Evolutionary conservation across 37 sponge, comb jelly and placozoan genomes (phyloP).

Genomic region (Trichoplax adhaerens): DNA sequence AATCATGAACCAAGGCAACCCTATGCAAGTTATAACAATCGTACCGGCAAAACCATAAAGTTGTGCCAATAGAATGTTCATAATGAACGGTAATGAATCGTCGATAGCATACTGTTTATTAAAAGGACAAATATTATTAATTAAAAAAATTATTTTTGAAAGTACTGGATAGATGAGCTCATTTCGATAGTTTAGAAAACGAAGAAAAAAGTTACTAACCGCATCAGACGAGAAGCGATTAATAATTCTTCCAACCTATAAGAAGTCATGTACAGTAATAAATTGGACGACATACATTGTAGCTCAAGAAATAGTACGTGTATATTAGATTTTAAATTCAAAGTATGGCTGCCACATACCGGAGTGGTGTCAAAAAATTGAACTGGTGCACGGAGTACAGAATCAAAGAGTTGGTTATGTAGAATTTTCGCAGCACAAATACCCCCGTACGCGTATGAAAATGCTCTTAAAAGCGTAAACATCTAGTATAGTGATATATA

Average conservation of each 20-base stretch:
- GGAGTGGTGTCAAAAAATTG: slow-evolving; percentile 86
- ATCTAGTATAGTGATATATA: neutral
- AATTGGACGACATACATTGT: no score
- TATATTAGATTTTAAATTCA: no score
- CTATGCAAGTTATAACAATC: slow-evolving; percentile 71
- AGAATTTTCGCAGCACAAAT: slow-evolving; percentile 64
- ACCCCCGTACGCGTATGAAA: slow-evolving; percentile 86
- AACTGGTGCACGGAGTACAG: slow-evolving; percentile 56
- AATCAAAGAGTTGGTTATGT: slow-evolving; percentile 47
- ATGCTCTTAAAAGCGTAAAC: slow-evolving; percentile 80
- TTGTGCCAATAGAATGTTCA: slow-evolving; percentile 89
- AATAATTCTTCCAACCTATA: slow-evolving; percentile 1
- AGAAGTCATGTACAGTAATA: slow-evolving; percentile 2
- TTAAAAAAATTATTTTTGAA: neutral
- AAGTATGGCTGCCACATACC: slow-evolving; percentile 20
- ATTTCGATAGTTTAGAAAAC: neutral
- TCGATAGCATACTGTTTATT: slow-evolving; percentile 69
- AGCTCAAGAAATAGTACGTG: no score
- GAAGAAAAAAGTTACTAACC: slow-evolving; percentile 15
- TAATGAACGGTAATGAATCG: slow-evolving; percentile 79
- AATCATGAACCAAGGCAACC: slow-evolving; percentile 70
- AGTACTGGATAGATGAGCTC: neutral
- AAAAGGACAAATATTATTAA: neutral
- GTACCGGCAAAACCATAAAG: slow-evolving; percentile 72
- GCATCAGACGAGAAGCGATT: slow-evolving; percentile 86